Base-by-base conservation (phyloP, 2,888 invertebrate genomes). In the Conomelus anceps region DNA sequence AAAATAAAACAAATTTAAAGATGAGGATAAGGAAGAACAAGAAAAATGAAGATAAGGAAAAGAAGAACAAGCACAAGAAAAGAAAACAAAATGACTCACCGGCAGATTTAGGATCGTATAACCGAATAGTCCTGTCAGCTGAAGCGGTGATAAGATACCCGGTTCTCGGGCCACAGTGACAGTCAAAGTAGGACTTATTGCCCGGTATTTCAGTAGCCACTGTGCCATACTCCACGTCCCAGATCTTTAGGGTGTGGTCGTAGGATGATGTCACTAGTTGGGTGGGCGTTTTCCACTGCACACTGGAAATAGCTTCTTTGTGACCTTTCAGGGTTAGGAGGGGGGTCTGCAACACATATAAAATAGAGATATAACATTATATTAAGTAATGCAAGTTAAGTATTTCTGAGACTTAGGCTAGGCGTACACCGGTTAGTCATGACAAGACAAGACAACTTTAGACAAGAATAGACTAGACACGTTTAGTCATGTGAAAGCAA, bases 241-340 rank as follows among this genome's bases (percentile, higher is more conserved):
- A 99, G 11, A 98, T 93, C 93, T 97, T 97, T 22, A 99, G 94
- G 0, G 98, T 97, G 93, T 99, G 99, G 94, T 99, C 99, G 98
- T 98, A 98, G 0, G 99, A 98, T 89, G 96, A 95, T 0, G 98
- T 98, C 11, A 97, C 94, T 1, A 99, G 94, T 91, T 97, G 97
- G 89, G 94, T 94, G 91, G 97, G 96, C 22, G 91, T 91, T 92
- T 97, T 95, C 99, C 99, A 99, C 89, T 96, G 95, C 0, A 97
- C 95, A 0, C 96, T 96, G 0, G 98, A 97, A 22, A 99, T 95
- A 20, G 97, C 97, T 93, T 99, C 99, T 90, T 96, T 96, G 93
- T 99, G 99, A 0, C 99, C 99, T 93, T 97, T 96, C 90, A 99
- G 93, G 0, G 99, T 98, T 92, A 97, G 94, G 91, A 97, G 93